phyloP scores from a whole-genome alignment of 2,888 invertebrate species.

The Uloborus plumipes region DNA sequence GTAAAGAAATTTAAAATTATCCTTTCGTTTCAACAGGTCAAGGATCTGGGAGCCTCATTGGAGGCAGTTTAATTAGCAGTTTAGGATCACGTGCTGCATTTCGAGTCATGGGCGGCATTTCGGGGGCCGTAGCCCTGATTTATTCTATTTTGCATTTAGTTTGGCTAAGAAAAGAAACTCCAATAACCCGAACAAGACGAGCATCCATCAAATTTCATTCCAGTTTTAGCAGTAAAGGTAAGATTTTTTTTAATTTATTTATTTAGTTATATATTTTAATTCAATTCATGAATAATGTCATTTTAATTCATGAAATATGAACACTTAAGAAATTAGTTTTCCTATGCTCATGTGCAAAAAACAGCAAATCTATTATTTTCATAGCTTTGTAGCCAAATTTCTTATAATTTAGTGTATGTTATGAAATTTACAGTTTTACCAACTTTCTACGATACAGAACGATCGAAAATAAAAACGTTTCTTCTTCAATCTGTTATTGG shows the following conservation, averaged over 20 bases:
- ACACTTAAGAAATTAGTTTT: too few relatives aligned
- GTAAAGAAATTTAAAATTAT: neutral
- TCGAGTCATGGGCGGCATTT: conserved; percentile 17
- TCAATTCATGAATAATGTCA: too few relatives aligned
- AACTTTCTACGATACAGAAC: too few relatives aligned
- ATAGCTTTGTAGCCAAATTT: too few relatives aligned
- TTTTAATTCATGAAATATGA: too few relatives aligned
- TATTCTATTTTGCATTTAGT: conserved; percentile 12
- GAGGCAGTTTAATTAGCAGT: conserved; percentile 14
- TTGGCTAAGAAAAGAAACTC: conserved; percentile 14
- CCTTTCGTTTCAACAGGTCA: conserved; percentile 7
- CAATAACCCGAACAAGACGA: neutral
- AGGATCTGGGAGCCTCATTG: conserved; percentile 24
- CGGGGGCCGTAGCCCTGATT: conserved; percentile 1
- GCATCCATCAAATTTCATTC: conserved; percentile 8
- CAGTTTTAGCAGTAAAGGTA: conserved; percentile 3
- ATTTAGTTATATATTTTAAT: too few relatives aligned
- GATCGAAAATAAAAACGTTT: too few relatives aligned
- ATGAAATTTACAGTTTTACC: too few relatives aligned
- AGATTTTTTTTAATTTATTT: neutral
- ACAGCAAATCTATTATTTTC: too few relatives aligned
- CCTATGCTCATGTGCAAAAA: too few relatives aligned
- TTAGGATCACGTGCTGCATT: conserved; percentile 16
- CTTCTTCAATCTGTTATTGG: too few relatives aligned
- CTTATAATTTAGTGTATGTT: too few relatives aligned